Conservation (phyloP, 2,797 vertebrate species). For the Pteropus rufus region DNA sequence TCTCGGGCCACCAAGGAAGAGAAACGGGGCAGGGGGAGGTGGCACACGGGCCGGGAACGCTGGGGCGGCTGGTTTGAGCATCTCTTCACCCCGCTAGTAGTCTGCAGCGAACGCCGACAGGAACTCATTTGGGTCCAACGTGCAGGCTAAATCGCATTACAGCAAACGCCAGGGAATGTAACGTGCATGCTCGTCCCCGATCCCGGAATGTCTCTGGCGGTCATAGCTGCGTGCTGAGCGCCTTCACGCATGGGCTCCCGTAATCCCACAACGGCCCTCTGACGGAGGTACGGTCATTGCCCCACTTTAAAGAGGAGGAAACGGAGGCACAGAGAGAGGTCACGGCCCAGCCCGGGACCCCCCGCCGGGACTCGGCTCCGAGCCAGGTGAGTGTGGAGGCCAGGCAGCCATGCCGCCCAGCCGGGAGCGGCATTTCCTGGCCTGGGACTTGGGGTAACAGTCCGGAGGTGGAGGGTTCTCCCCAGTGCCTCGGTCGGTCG, state of each 20-base stretch:
- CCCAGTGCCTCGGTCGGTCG: background rate
- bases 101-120: background rate
- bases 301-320: slow-evolving; percentile 40
- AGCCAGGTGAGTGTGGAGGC: background rate
- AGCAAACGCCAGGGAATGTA: background rate
- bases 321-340: background rate
- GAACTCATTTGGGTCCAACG: background rate
- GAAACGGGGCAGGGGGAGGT: background rate
- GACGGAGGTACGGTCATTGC: background rate
- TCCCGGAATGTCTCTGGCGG: background rate
- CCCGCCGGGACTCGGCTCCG: background rate
- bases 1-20: background rate
- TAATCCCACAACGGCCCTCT: background rate
- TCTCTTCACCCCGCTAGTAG: background rate
- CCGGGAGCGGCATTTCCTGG: background rate
- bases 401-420: background rate
- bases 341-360: background rate
- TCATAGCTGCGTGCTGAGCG: background rate
- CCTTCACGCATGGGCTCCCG: background rate
- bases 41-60: background rate
- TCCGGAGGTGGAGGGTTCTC: background rate
- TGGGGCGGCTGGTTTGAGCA: background rate
- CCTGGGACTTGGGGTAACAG: background rate
- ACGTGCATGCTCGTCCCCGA: rapidly evolving
- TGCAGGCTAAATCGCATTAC: background rate